Evolutionary conservation across 2,888 invertebrate genomes (phyloP).

Genomic region (Hypolimnas misippus): DNA sequence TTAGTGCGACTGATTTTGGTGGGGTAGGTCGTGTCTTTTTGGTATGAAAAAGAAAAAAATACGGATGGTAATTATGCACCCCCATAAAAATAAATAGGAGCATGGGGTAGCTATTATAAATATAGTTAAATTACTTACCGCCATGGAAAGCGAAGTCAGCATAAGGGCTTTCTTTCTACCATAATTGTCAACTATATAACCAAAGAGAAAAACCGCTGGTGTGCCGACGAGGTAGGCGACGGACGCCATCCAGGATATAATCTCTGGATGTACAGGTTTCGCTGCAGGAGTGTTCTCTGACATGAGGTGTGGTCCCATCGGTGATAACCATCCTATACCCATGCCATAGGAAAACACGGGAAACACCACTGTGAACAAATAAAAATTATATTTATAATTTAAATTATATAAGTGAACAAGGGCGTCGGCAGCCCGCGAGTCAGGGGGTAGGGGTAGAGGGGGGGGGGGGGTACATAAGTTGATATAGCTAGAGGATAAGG

Average conservation of each 20-base stretch:
- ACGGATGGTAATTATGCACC: too few species aligned
- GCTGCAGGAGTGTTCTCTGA: conserved; percentile 69
- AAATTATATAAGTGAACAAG: too few species aligned
- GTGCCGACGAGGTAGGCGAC: conserved; percentile 82
- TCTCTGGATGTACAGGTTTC: conserved; percentile 69
- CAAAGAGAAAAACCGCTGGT: conserved; percentile 80
- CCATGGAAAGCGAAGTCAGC: conserved; percentile 72
- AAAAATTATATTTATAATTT: not conserved
- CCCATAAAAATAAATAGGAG: too few species aligned
- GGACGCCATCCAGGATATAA: conserved; percentile 84
- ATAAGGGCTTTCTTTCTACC: conserved; percentile 80
- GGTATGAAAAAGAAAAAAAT: too few species aligned
- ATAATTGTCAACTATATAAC: conserved; percentile 77
- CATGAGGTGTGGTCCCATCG: conserved; percentile 80
- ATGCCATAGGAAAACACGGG: conserved; percentile 82
- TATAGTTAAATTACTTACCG: conserved; percentile 69
- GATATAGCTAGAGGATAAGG: too few species aligned
- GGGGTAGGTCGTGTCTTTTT: too few species aligned
- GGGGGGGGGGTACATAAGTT: too few species aligned
- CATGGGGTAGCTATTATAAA: too few species aligned
- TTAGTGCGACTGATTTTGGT: too few species aligned
- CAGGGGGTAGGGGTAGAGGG: too few species aligned
- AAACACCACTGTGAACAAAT: conserved; percentile 74
- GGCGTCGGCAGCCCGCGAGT: too few species aligned
- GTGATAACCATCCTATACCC: conserved; percentile 83